Base-by-base conservation (phyloP, 2,888 invertebrate species). In the Parochlus steinenii region DNA sequence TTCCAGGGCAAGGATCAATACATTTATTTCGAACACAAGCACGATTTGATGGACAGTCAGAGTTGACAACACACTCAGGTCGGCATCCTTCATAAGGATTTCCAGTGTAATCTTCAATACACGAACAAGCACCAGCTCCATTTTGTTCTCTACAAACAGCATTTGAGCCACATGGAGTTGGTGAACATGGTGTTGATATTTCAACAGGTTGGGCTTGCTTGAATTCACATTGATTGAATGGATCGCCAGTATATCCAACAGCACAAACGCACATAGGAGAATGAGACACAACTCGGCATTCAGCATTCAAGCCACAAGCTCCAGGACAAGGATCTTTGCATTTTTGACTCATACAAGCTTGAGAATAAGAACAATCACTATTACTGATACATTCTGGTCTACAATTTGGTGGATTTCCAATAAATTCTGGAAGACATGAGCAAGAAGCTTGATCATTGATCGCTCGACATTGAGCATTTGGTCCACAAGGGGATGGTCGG, bases 231-330 rank as follows among this genome's bases (percentile, higher is more conserved):
- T 75, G 72, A 12, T 70, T 68, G 48, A 83, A 81, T 22, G 85
- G 79, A 68, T 85, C 79, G n/a, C 82, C 82, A 1, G 74, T 75
- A 47, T 68, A 75, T 19, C 75, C 75, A 41, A 72, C 71, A 43
- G 73, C 69, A 48, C 82, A 82, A 2, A 74, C 56, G 43, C 75
- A 71, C 44, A 66, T 61, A 3, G 69, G 66, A 38, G 63, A 66
- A 42, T 71, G 69, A 39, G 64, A 65, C 19, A 64, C 57, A 7
- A 67, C 65, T 33, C 61, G 56, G 42, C 69, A 70, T 42, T 65
- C 59, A 2, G 74, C 69, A 48, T 68, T 68, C 14, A 58, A 45
- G 6, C 71, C 73, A 47, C 74, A 74, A 2, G 65, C 56, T 28
- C 67, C 69, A 7, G 66, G 65, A 39, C 71, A 72, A 10, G 71